Conservation (phyloP, 2,888 invertebrate genomes). For the Eristalinus aeneus region DNA sequence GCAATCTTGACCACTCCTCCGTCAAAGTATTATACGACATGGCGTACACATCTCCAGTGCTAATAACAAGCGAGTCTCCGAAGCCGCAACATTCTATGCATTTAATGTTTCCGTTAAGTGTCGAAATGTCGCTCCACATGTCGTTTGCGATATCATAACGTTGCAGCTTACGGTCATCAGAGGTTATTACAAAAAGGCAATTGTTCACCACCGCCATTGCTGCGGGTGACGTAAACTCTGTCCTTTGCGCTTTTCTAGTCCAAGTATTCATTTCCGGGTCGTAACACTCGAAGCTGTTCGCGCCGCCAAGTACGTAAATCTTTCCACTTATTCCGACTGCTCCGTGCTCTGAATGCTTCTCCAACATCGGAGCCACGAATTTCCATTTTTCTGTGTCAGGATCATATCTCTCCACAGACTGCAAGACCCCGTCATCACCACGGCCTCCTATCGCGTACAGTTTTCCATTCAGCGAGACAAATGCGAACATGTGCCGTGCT, state of each 20-base stretch:
- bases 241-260: not conserved
- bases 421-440: not conserved
- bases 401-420: not conserved
- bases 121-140: not conserved
- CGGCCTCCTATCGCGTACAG: slow-evolving; percentile 28
- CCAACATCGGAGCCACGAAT: not conserved
- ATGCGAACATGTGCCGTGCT: not conserved
- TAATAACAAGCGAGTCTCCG: not conserved
- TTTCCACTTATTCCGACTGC: not conserved
- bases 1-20: not conserved
- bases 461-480: slow-evolving; percentile 1
- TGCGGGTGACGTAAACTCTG: not conserved
- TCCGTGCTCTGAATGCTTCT: not conserved
- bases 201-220: not conserved
- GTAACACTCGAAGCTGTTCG: not conserved
- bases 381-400: not conserved
- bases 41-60: not conserved
- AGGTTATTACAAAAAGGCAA: not conserved
- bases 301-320: not conserved
- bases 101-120: not conserved
- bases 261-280: not conserved
- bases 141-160: not conserved
- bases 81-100: not conserved
- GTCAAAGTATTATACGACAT: not conserved
- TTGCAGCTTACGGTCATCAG: not conserved